Conservation (phyloP, 2,797 vertebrate species). For the Sparidentex hasta region DNA sequence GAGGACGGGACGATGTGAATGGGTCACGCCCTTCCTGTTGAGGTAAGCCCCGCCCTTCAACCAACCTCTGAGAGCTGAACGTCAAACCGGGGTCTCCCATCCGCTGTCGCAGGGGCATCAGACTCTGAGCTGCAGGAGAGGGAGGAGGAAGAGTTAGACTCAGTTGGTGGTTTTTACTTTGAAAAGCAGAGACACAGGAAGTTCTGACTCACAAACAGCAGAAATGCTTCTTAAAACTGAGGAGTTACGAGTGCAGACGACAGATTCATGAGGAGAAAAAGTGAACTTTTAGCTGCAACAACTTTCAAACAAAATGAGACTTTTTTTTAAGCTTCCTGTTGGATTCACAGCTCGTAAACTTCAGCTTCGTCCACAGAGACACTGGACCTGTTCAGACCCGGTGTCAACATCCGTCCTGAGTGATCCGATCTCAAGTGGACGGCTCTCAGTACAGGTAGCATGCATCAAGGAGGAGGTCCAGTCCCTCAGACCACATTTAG, state of each 20-base stretch:
- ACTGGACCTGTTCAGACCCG: too few relatives aligned
- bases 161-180: slow-evolving; percentile 29
- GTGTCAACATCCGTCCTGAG: too few relatives aligned
- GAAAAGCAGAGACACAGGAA: slow-evolving; percentile 2
- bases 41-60: slow-evolving; percentile 83
- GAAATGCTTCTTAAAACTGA: neutral
- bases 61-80: slow-evolving; percentile 94
- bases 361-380: neutral
- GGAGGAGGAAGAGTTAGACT: neutral
- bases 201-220: neutral
- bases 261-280: neutral
- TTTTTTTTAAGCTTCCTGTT: too few relatives aligned
- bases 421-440: too few relatives aligned
- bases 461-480: too few relatives aligned
- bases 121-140: slow-evolving; percentile 85
- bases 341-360: too few relatives aligned
- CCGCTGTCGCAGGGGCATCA: slow-evolving; percentile 89
- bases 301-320: neutral
- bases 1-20: slow-evolving; percentile 34
- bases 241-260: neutral
- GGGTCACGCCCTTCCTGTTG: slow-evolving; percentile 57
- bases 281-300: neutral
- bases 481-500: too few relatives aligned
- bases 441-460: too few relatives aligned
- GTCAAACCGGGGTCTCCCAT: slow-evolving; percentile 86